Percentiles rank a stretch among this genome's conserved stretches.
Conservation (phyloP, 2,113 vertebrate species). For the Leptosomus discolor region DNA sequence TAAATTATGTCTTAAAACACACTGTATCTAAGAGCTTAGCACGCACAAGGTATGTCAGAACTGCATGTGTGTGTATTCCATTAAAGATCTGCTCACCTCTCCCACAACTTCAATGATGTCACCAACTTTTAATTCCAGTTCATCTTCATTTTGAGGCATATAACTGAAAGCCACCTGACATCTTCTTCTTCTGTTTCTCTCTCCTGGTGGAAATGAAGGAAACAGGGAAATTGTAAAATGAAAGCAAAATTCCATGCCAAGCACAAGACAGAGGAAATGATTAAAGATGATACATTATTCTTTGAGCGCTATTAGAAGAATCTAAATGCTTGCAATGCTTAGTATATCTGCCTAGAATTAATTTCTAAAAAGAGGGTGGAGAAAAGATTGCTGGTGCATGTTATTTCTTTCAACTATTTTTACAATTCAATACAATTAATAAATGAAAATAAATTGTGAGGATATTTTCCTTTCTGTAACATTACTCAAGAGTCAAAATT, state of each 20-base stretch:
- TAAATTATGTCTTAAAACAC: not conserved
- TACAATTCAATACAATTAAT: not conserved
- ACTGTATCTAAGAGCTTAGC: not conserved
- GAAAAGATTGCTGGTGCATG: not conserved
- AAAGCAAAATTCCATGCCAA: conserved; percentile 16
- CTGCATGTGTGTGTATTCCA: not conserved
- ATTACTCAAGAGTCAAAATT: not conserved
- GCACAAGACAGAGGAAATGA: conserved; percentile 3
- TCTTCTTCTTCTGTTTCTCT: conserved; percentile 87
- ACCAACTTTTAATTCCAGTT: conserved; percentile 93
- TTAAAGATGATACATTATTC: not conserved
- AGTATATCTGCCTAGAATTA: not conserved
- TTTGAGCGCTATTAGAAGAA: not conserved
- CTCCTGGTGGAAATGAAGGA: conserved; percentile 72
- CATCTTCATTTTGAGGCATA: conserved; percentile 94
- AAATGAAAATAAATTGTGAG: not conserved
- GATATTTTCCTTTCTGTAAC: not conserved
- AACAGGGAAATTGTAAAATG: not conserved
- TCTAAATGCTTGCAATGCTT: not conserved
- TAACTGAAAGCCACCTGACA: conserved; percentile 98
- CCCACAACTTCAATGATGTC: conserved; percentile 93
- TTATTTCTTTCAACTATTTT: not conserved
- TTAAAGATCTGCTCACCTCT: conserved; percentile 79
- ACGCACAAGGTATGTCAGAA: not conserved
- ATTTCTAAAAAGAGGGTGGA: not conserved